Conservation (phyloP, 2,113 vertebrate genomes). For the Tachysurus vachellii region DNA sequence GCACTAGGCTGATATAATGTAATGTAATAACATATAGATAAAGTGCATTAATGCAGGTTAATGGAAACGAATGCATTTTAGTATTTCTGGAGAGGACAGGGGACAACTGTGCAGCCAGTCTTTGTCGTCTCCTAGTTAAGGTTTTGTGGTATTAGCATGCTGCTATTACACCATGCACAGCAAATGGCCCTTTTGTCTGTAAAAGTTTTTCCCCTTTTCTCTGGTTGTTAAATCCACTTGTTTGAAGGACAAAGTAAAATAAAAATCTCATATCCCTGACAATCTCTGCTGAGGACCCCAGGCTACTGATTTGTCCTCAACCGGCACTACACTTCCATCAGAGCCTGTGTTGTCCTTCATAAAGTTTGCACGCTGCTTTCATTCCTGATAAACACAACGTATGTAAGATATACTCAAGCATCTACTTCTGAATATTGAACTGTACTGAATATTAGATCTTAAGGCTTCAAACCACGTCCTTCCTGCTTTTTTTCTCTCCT, state of each 20-base stretch:
- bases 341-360: background rate
- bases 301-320: background rate
- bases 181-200: background rate
- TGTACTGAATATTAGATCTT: conserved; percentile 1
- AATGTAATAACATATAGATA: background rate
- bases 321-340: background rate
- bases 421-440: background rate
- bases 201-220: background rate
- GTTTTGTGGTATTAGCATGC: background rate
- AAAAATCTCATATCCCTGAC: background rate
- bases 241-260: background rate
- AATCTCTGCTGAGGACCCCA: background rate
- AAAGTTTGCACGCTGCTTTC: background rate
- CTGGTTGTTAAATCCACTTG: background rate
- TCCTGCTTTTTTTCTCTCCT: background rate
- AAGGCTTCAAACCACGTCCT: background rate
- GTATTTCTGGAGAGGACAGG: background rate
- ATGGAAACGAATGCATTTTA: background rate
- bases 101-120: background rate
- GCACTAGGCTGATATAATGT: too few relatives aligned
- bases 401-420: background rate
- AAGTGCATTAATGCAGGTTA: background rate
- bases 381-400: background rate
- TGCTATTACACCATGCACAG: background rate
- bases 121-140: background rate